Evolutionary conservation across 1,140 invertebrate species (phyloP), one percentile per base, ranked within the genome.

Genomic region (Pristionchus pacificus): DNA sequence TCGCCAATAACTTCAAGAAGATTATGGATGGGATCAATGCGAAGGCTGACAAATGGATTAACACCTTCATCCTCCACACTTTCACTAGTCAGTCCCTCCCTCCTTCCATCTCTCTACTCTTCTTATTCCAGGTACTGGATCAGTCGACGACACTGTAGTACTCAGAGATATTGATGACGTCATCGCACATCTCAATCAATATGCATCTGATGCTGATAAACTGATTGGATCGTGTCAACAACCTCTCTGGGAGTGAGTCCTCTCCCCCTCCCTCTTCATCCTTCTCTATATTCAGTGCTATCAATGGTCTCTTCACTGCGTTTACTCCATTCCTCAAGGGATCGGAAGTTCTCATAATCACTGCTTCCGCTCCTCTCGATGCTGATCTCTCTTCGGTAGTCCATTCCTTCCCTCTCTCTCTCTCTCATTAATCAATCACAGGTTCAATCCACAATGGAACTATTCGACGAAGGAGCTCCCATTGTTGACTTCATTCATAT

Each of bases 21-120:
- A 70, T 74, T 29, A 30, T 75, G 2, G 31, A 60, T 0, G 38
- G 31, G 19, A 64, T 65, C 14, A 55, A 55, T 1, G 19, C 27
- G 6, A 31, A n/a, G 2, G 30, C 24, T 32, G 49, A 59, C 57
- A 49, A 49, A 6, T 75, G 74, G 74, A 74, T 75, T 62, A 60
- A 3, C 1, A 69, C 68, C 60, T 75, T 55, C 61, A 60, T 57
- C 27, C 65, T 75, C 19, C 31, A 68, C 6, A 74, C 71, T 24
- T 75, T 75, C 49, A 49, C 38, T 10, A 6, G 38, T 49, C 38
- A 49, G 38, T 10, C 19, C 19, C 38, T 49, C 38, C 38, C 19
- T 49, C 38, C 6, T 49, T 19, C 38, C 19, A 49, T 49, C 19
- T 49, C 19, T 49, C 6, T 49, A 10, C 6, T 19, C 38, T 49